Percentiles rank a stretch among this genome's conserved stretches.
phyloP scores from a whole-genome alignment of 2,797 vertebrate genomes.

The Momotus momota region DNA sequence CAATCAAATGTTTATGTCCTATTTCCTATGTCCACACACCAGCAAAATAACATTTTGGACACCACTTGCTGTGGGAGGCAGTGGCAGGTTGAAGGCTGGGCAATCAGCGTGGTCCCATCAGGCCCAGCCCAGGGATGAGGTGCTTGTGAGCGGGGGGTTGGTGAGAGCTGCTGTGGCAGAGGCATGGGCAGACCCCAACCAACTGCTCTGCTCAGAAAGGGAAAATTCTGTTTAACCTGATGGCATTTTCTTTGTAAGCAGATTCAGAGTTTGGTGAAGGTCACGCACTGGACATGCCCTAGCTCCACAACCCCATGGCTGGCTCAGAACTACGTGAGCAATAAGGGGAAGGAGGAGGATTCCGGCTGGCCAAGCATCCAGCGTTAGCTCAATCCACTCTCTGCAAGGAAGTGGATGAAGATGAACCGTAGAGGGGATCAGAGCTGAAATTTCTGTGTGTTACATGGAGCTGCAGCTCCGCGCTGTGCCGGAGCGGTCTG shows the following conservation, averaged over 20 bases:
- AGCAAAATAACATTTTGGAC: background rate
- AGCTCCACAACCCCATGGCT: background rate
- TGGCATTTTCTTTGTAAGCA: background rate
- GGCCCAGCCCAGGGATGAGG: background rate
- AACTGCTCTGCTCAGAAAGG: background rate
- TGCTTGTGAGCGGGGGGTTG: background rate
- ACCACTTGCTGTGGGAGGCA: fast-evolving
- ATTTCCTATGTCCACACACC: background rate
- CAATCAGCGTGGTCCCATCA: background rate
- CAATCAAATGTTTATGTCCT: background rate
- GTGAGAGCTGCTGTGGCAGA: background rate
- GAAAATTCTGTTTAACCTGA: background rate
- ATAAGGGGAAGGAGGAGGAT: background rate
- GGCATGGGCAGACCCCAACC: fast-evolving
- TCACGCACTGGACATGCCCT: background rate
- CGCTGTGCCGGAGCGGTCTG: background rate
- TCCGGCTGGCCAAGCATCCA: background rate
- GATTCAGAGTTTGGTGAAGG: background rate
- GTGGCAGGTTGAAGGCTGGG: background rate
- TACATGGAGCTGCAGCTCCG: background rate
- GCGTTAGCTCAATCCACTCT: background rate
- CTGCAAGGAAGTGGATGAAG: background rate
- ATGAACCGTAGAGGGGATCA: background rate
- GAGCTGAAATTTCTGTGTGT: background rate
- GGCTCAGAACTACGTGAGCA: background rate